phyloP scores from a whole-genome alignment of 1,140 invertebrate species.

The Agraylea sexmaculata region DNA sequence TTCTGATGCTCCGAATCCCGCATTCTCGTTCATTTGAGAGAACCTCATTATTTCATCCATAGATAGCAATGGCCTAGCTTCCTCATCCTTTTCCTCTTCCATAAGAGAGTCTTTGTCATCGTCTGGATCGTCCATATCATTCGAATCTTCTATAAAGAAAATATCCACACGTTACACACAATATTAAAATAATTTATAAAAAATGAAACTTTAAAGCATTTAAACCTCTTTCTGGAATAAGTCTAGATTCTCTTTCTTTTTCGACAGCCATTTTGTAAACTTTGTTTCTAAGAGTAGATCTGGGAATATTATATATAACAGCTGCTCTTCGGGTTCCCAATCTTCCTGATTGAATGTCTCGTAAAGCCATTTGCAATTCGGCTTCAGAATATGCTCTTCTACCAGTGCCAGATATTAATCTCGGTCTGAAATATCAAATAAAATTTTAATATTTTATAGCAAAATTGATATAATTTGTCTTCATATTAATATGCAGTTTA shows the following conservation, averaged over 20 bases:
- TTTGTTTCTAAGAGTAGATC: constrained; percentile 91
- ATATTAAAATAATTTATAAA: background rate
- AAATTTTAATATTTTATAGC: too few relatives aligned
- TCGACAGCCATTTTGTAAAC: constrained; percentile 76
- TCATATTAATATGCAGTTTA: too few relatives aligned
- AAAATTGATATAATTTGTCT: too few relatives aligned
- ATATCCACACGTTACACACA: too few relatives aligned
- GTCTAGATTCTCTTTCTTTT: constrained; percentile 45
- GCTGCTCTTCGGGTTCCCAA: constrained; percentile 84
- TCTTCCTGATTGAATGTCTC: constrained; percentile 86
- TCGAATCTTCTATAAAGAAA: constrained; percentile 19
- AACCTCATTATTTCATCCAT: constrained; percentile 49
- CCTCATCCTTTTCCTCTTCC: constrained; percentile 52
- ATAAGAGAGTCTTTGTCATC: constrained; percentile 51
- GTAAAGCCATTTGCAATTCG: constrained; percentile 76
- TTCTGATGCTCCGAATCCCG: constrained; percentile 30
- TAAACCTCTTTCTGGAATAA: constrained; percentile 23
- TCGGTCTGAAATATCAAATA: too few relatives aligned
- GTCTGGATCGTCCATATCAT: constrained; percentile 28
- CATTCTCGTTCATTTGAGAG: constrained; percentile 37
- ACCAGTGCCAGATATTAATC: too few relatives aligned
- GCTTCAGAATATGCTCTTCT: constrained; percentile 80
- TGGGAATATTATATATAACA: constrained; percentile 88
- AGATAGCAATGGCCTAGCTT: constrained; percentile 44
- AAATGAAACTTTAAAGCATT: background rate